These are phyloP conservation scores for Petrophora chlorosata DNA, from an alignment of 2,888 invertebrate species.

Conservation along the genomic window DNA sequence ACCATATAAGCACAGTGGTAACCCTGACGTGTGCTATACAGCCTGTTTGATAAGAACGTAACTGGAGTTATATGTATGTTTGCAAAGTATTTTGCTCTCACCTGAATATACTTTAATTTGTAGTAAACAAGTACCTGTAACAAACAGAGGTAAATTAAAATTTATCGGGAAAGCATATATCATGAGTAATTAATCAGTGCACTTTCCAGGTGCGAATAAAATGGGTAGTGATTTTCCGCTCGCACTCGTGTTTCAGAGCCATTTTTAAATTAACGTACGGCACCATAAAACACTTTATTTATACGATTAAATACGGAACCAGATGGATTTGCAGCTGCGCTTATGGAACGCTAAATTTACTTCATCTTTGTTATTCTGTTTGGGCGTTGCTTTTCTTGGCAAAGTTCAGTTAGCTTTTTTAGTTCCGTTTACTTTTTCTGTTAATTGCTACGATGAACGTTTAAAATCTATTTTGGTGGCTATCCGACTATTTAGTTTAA, in stretches of 20 bases:
- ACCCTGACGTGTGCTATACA: too few relatives aligned
- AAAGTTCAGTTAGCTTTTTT: slow-evolving; percentile 1
- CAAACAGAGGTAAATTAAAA: not conserved
- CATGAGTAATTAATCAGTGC: not conserved
- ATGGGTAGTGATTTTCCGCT: slow-evolving; percentile 4
- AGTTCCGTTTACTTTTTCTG: not conserved
- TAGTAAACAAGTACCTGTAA: slow-evolving; percentile 5
- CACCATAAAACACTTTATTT: slow-evolving; percentile 14
- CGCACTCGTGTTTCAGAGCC: slow-evolving; percentile 3
- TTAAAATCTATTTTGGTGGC: too few relatives aligned
- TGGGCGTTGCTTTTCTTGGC: slow-evolving; percentile 4
- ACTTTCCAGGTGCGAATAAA: slow-evolving; percentile 8
- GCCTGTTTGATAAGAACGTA: too few relatives aligned
- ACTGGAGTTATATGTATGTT: too few relatives aligned
- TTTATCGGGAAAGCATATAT: too few relatives aligned
- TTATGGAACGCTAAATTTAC: slow-evolving; percentile 14
- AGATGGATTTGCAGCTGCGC: slow-evolving; percentile 29
- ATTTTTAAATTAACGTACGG: slow-evolving; percentile 23
- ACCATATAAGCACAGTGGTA: too few relatives aligned
- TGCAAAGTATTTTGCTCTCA: not conserved
- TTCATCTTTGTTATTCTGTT: slow-evolving; percentile 8
- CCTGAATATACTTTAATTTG: not conserved
- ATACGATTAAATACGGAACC: slow-evolving; percentile 25
- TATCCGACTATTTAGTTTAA: too few relatives aligned
- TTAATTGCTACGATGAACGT: not conserved